Conservation (phyloP, 2,113 vertebrate genomes). For the Noturus placidus region DNA sequence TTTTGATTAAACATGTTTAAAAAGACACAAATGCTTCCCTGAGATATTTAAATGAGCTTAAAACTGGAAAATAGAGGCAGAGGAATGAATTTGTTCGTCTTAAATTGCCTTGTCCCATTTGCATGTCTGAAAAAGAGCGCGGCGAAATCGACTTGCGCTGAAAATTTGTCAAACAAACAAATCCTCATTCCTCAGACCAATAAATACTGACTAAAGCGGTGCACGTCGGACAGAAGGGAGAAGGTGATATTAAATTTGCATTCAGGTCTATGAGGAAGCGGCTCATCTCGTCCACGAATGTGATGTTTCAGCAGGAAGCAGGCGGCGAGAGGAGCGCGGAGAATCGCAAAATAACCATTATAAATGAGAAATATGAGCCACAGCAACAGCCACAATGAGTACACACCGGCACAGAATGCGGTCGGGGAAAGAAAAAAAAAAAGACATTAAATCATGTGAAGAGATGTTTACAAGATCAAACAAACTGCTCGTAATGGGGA, state of each 20-base stretch:
- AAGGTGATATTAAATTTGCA: slow-evolving; percentile 40
- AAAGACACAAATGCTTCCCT: slow-evolving; percentile 23
- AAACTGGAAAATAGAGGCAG: slow-evolving; percentile 9
- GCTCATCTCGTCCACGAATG: slow-evolving; percentile 25
- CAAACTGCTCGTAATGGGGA: background rate
- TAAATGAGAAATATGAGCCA: slow-evolving; percentile 11
- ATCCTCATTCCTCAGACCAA: slow-evolving; percentile 30
- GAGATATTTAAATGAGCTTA: slow-evolving; percentile 43
- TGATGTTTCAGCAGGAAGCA: slow-evolving; percentile 43
- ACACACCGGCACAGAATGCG: background rate
- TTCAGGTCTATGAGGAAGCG: slow-evolving; percentile 34
- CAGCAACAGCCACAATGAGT: background rate
- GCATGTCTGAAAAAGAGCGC: slow-evolving; percentile 18
- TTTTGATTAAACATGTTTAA: slow-evolving; percentile 4
- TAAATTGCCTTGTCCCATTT: slow-evolving; percentile 21
- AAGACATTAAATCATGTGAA: slow-evolving; percentile 33
- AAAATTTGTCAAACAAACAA: slow-evolving; percentile 43
- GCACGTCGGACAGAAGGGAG: slow-evolving; percentile 24
- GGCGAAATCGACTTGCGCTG: slow-evolving; percentile 9
- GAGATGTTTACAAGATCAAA: slow-evolving; percentile 34
- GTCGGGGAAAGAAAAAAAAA: background rate
- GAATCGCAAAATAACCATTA: slow-evolving; percentile 29
- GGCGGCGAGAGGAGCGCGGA: background rate
- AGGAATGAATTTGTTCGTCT: slow-evolving; percentile 32
- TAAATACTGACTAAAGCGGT: slow-evolving; percentile 43